Conservation (phyloP, 2,888 invertebrate genomes). For the Esperia sulphurella region DNA sequence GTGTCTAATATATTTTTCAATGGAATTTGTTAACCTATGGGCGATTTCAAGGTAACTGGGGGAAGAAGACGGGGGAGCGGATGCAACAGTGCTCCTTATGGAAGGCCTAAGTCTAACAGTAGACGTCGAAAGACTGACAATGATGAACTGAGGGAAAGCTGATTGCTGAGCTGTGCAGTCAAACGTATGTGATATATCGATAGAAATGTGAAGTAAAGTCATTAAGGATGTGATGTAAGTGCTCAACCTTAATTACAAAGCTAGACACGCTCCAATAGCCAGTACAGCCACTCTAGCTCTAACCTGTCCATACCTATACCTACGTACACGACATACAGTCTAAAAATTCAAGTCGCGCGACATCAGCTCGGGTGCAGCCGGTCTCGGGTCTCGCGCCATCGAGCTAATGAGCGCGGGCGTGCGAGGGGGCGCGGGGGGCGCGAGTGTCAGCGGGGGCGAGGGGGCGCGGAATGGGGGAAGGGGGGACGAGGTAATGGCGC, state of each 20-base stretch:
- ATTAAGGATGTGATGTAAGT: no score
- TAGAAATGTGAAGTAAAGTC: no score
- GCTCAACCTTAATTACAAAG: no score
- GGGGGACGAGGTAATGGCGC: slow-evolving; percentile 61
- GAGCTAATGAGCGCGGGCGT: slow-evolving; percentile 54
- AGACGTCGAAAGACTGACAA: not conserved
- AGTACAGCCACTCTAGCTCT: no score
- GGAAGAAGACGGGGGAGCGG: not conserved
- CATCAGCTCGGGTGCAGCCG: slow-evolving; percentile 50
- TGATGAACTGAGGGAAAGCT: not conserved
- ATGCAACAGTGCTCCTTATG: no score
- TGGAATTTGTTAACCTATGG: no score
- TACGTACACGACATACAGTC: slow-evolving; percentile 16
- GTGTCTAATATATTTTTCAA: no score
- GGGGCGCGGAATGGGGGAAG: slow-evolving; percentile 24
- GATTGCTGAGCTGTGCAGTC: no score
- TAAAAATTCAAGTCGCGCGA: slow-evolving; percentile 64
- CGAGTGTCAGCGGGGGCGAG: slow-evolving; percentile 23
- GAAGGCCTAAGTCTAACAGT: not conserved
- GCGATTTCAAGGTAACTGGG: no score
- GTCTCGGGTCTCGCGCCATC: slow-evolving; percentile 46
- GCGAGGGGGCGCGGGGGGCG: slow-evolving; percentile 29
- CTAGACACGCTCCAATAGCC: no score
- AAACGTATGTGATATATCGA: no score
- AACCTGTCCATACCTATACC: no score